Conservation (phyloP, 2,888 invertebrate species). For the Lepidochitona cinerea region DNA sequence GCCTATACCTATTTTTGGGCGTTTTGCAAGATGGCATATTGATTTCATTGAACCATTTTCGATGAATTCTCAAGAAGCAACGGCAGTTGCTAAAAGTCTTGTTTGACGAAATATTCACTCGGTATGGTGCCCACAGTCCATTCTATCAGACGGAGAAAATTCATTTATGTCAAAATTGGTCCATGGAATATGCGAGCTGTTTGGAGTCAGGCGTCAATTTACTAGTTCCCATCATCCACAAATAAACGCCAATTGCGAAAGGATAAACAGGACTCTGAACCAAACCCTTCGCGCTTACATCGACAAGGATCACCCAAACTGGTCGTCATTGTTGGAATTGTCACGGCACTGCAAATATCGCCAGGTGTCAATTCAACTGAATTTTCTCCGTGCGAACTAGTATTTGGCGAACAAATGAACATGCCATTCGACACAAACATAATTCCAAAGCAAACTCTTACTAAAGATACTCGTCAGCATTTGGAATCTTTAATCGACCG, state of each 20-base stretch:
- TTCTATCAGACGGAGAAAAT: neutral
- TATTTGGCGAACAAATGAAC: neutral
- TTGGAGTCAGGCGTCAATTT: constrained; percentile 21
- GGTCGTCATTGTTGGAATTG: constrained; percentile 16
- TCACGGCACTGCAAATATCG: constrained; percentile 19
- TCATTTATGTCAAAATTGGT: constrained; percentile 18
- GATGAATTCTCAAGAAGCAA: constrained; percentile 14
- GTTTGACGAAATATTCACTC: constrained; percentile 18
- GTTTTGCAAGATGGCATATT: neutral
- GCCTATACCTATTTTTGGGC: neutral
- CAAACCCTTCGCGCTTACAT: constrained; percentile 23
- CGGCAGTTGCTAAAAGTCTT: constrained; percentile 19
- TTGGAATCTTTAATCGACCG: too few species aligned
- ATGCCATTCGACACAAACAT: neutral
- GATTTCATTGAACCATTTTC: constrained; percentile 6
- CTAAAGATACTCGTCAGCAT: neutral
- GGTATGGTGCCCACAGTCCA: constrained; percentile 16
- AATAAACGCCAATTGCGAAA: constrained; percentile 25
- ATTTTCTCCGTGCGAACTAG: neutral
- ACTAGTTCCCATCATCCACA: constrained; percentile 28
- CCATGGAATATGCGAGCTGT: constrained; percentile 25
- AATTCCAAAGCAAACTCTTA: neutral
- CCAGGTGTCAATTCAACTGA: neutral
- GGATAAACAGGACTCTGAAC: constrained; percentile 24
- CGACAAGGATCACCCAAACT: constrained; percentile 25